Conservation (phyloP, 23 tunicate species). For the Ascidia mentula region DNA sequence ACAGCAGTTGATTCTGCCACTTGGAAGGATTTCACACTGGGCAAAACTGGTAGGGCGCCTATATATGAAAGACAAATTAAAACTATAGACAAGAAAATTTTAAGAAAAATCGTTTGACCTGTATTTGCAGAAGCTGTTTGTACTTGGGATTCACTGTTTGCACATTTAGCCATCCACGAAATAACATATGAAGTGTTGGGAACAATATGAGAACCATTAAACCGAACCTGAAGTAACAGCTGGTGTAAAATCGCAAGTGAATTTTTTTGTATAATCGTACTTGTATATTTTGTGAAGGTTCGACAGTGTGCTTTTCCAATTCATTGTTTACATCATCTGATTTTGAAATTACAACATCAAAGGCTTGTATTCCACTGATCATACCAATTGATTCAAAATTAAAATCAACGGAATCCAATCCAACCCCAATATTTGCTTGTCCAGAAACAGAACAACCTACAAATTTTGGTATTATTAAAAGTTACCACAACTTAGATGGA, state of each 20-base stretch:
- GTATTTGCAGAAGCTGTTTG: neutral
- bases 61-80: no score
- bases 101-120: neutral
- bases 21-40: neutral
- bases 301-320: neutral
- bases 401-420: neutral
- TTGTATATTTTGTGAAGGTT: neutral
- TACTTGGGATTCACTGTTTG: neutral
- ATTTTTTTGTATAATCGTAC: no score
- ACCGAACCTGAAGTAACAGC: neutral
- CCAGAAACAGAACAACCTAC: neutral
- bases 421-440: neutral
- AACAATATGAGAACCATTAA: neutral
- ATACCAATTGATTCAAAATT: neutral
- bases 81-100: no score
- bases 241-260: no score
- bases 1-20: neutral
- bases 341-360: neutral
- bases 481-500: no score
- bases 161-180: neutral
- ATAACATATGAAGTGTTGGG: neutral
- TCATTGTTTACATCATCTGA: neutral
- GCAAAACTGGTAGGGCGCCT: neutral
- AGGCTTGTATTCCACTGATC: neutral
- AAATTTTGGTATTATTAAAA: no score